Conservation (phyloP, 2,888 invertebrate species). For the Odontomyia ornata region DNA sequence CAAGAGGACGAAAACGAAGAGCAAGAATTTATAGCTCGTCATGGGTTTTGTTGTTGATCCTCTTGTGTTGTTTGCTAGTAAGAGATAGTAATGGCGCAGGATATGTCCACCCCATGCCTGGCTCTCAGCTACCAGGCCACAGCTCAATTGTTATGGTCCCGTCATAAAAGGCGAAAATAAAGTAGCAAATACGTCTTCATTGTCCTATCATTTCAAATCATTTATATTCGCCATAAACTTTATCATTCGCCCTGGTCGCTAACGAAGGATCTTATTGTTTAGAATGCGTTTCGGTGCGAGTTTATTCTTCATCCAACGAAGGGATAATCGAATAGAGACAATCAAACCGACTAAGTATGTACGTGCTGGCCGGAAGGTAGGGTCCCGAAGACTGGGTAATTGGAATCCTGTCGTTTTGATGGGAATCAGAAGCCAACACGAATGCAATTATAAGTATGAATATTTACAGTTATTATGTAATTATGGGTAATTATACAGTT, state of each 20-base stretch:
- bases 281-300: neutral
- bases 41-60: neutral
- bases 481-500: too few relatives aligned
- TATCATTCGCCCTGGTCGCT: neutral
- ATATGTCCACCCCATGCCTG: neutral
- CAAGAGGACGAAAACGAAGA: neutral
- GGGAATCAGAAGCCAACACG: too few relatives aligned
- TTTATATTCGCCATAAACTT: constrained; percentile 47
- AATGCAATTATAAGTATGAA: too few relatives aligned
- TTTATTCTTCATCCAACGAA: neutral
- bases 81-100: neutral
- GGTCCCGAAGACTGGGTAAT: too few relatives aligned
- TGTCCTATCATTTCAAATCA: constrained; percentile 42
- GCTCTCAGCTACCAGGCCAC: constrained; percentile 24
- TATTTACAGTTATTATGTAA: too few relatives aligned
- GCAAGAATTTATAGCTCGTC: neutral
- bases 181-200: constrained; percentile 43
- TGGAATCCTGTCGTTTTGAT: too few relatives aligned
- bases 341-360: neutral
- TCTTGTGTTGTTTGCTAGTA: neutral
- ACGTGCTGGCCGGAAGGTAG: neutral
- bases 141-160: constrained; percentile 27
- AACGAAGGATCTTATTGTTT: neutral
- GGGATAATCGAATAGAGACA: neutral
- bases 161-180: constrained; percentile 45